Evolutionary conservation across 2,113 vertebrate species (phyloP).

Genomic region (Oreochromis niloticus): DNA sequence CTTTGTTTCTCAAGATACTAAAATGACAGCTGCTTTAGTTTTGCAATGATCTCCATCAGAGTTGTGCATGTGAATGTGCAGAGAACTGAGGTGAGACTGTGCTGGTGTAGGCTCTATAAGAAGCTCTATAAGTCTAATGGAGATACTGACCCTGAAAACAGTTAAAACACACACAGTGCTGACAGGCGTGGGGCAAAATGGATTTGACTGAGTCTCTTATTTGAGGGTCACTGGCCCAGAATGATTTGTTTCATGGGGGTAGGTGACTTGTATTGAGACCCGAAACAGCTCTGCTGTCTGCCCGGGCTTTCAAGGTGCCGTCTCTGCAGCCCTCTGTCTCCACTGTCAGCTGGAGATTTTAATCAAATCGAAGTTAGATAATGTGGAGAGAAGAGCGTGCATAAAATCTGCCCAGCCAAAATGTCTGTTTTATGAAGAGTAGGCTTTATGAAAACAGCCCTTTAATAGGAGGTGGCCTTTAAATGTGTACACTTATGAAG

Average conservation of each 20-base stretch:
- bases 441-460: background rate
- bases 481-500: slow-evolving; percentile 33
- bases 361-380: slow-evolving; percentile 64
- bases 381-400: slow-evolving; percentile 2
- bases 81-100: background rate
- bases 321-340: slow-evolving; percentile 61
- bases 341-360: slow-evolving; percentile 75
- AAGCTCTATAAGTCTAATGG: background rate
- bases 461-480: background rate
- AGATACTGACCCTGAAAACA: slow-evolving; percentile 29
- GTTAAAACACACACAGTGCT: slow-evolving; percentile 43
- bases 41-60: slow-evolving; percentile 2
- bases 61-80: background rate
- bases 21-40: background rate
- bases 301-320: slow-evolving; percentile 66
- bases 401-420: background rate
- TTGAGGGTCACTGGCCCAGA: slow-evolving; percentile 77
- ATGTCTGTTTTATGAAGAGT: background rate
- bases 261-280: slow-evolving; percentile 53
- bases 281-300: slow-evolving; percentile 24
- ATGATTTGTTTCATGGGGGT: slow-evolving; percentile 51
- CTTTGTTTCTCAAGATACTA: background rate
- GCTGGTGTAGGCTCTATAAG: slow-evolving; percentile 40
- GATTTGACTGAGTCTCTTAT: slow-evolving; percentile 73
- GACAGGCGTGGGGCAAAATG: slow-evolving; percentile 56